Evolutionary conservation across 2,888 invertebrate species (phyloP).

Genomic region (Agriopis marginaria): DNA sequence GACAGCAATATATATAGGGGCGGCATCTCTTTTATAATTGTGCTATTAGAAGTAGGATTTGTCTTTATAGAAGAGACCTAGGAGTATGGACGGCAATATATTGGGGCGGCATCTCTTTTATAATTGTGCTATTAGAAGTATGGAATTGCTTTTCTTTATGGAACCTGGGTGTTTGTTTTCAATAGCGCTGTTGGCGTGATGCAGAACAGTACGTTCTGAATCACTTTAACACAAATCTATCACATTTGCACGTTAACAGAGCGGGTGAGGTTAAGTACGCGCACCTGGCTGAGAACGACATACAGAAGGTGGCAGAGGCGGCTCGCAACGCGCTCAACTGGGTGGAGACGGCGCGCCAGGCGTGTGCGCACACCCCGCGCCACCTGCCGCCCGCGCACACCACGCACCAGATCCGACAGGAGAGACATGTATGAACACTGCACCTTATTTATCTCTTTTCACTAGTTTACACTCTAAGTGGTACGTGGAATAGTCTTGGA

Average conservation of each 20-base stretch:
- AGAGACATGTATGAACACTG: constrained; percentile 87
- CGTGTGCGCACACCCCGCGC: constrained; percentile 88
- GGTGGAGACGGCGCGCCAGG: constrained; percentile 92
- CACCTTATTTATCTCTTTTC: neutral
- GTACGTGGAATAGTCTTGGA: too few species aligned
- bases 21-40: neutral
- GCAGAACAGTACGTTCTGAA: too few species aligned
- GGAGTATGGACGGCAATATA: too few species aligned
- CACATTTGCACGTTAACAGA: constrained; percentile 58
- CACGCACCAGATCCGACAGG: constrained; percentile 92
- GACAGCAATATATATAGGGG: too few species aligned
- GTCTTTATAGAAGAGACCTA: too few species aligned
- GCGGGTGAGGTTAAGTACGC: constrained; percentile 90
- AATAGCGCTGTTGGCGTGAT: too few species aligned
- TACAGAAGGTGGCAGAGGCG: constrained; percentile 90
- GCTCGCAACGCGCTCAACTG: constrained; percentile 91
- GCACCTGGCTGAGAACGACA: constrained; percentile 93
- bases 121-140: neutral
- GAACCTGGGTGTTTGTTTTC: too few species aligned
- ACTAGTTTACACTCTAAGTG: too few species aligned
- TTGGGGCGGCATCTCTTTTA: neutral
- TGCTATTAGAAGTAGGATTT: too few species aligned
- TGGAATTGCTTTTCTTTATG: too few species aligned
- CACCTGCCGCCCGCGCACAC: constrained; percentile 92
- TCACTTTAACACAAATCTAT: neutral